phyloP scores from a whole-genome alignment of 2,888 invertebrate genomes.

The Allacma fusca region DNA sequence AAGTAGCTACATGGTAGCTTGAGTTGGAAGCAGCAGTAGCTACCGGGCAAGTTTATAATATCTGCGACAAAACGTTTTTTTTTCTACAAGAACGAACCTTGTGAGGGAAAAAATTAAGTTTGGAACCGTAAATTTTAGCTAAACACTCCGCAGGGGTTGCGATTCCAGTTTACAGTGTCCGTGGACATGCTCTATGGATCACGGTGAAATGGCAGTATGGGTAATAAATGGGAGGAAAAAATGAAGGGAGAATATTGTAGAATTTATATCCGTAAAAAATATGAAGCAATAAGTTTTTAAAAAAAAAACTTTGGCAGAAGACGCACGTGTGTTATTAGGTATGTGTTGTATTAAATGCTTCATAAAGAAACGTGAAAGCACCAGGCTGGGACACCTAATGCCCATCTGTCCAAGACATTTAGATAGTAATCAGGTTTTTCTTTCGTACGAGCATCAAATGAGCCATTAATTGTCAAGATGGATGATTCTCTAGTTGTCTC shows the following conservation, averaged over 20 bases:
- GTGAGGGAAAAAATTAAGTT: neutral
- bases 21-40: neutral
- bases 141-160: conserved; percentile 11
- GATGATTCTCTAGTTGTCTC: conserved; percentile 31
- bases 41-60: conserved; percentile 9
- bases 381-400: conserved; percentile 34
- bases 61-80: conserved; percentile 2
- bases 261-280: conserved; percentile 7
- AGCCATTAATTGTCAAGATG: conserved; percentile 42
- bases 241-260: neutral
- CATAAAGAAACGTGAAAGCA: conserved; percentile 40
- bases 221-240: neutral
- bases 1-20: neutral
- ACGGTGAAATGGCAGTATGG: neutral
- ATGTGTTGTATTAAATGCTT: conserved; percentile 35
- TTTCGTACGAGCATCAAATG: conserved; percentile 44
- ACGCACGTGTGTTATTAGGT: conserved; percentile 38
- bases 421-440: conserved; percentile 42
- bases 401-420: conserved; percentile 34
- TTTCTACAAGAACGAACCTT: neutral
- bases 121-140: conserved; percentile 13
- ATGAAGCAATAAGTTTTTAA: neutral
- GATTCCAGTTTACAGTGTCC: neutral
- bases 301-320: conserved; percentile 25
- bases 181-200: neutral